Evolutionary conservation across 2,888 invertebrate genomes (phyloP).

Genomic region (Archips xylosteana): DNA sequence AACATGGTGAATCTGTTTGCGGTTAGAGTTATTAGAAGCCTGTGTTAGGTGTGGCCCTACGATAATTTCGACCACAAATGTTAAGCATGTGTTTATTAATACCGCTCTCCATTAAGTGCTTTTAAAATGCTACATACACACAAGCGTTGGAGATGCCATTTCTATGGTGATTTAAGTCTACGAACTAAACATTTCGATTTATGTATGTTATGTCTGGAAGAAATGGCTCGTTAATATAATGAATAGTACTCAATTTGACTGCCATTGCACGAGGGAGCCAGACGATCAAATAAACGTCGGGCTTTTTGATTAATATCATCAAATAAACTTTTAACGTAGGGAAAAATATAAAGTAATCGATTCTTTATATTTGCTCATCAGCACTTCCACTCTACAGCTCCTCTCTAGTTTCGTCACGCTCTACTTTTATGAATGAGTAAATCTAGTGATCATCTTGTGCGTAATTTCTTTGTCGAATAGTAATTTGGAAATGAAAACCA

Average conservation of each 20-base stretch:
- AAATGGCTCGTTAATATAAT: conserved; percentile 41
- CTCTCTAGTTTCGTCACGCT: not conserved
- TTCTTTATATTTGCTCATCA: not conserved
- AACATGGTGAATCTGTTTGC: conserved; percentile 21
- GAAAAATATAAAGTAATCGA: not conserved
- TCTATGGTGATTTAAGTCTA: conserved; percentile 19
- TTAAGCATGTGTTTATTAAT: conserved; percentile 2
- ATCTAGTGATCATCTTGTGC: not conserved
- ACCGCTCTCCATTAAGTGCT: not conserved
- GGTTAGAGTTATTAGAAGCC: conserved; percentile 18
- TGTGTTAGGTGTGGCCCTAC: conserved; percentile 3
- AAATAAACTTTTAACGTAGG: not conserved
- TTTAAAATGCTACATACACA: not conserved
- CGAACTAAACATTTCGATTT: conserved; percentile 29
- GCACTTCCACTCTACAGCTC: not conserved
- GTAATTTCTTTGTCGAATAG: not conserved
- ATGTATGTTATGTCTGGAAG: conserved; percentile 33
- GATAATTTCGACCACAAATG: conserved; percentile 9
- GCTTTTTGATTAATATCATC: conserved; percentile 8
- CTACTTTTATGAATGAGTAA: not conserved
- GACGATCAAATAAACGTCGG: conserved; percentile 29
- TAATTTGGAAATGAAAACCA: not conserved
- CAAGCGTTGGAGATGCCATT: not conserved
- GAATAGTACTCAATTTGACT: conserved; percentile 34
- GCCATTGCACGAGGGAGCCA: conserved; percentile 11